Base-by-base conservation (phyloP, 2,797 vertebrate genomes). In the Xyrichtys novacula region DNA sequence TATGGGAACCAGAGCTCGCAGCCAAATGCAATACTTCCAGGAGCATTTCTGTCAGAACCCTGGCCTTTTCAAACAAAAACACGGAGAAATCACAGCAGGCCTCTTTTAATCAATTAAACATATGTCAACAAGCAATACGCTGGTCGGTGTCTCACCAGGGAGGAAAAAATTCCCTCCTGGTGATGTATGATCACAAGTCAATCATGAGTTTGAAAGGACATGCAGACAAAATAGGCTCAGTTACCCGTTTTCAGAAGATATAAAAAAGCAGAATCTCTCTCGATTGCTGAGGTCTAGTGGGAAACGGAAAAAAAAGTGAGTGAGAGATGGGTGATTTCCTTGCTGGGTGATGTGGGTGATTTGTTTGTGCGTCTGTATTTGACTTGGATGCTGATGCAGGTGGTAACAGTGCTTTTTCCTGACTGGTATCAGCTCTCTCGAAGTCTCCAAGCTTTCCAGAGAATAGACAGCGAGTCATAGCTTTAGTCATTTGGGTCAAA, bases 11-110 rank as follows among this genome's bases (percentile, higher is more conserved):
- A 62, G 49, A 83, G 86, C 87, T 88, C 43, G 62, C 71, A 80
- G 94, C 94, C 94, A 95, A 94, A 92, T 86, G 90, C 90, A 94
- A 94, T 93, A 94, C 92, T 93, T 94, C 89, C 89, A 89, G 26
- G 81, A 92, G 88, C 91, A 92, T 93, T 94, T 94, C 93, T 94
- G 92, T 93, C 93, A 92, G 90, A 93, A 87, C 85, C 84, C 49
- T 31, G 48, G 91, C 88, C 88, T 91, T 91, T 87, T 63, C 93
- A 93, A 94, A 94, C 88, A 94, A 92, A 46, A 92, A 88, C 89
- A 89, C 78, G 81, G 87, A 81, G 89, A 92, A 92, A 91, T 90
- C 88, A 81, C 81, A 81, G 87, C 69, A 81, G 87, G 75, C 76
- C 76, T 63, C 85, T 88, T 93, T 93, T 89, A 93, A 93, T 93